These are phyloP conservation scores for Metacarcinus magister DNA, from an alignment of 2,888 invertebrate genomes.

Conservation along the genomic window DNA sequence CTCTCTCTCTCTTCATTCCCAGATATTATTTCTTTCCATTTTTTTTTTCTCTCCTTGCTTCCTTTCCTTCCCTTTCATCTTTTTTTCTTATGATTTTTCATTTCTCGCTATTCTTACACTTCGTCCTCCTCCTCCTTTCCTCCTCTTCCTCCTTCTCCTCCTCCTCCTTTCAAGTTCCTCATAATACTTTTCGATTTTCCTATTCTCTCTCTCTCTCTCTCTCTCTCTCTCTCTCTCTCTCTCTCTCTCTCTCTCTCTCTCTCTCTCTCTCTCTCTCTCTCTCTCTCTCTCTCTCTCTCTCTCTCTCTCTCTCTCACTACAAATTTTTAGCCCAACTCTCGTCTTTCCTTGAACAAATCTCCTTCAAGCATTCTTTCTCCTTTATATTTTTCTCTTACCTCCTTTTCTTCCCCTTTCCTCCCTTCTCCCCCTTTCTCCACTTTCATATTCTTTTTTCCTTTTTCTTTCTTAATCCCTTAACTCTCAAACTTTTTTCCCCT, in stretches of 20 bases:
- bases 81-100: neutral
- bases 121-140: neutral
- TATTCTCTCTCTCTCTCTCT: neutral
- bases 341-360: neutral
- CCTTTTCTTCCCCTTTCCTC: neutral
- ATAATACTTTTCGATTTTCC: neutral
- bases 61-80: neutral
- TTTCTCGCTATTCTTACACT: neutral
- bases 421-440: neutral
- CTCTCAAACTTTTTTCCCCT: too few relatives aligned
- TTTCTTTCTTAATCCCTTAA: neutral
- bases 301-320: neutral
- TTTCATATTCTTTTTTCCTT: neutral
- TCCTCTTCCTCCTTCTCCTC: neutral
- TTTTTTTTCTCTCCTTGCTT: neutral
- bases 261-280: slow-evolving; percentile 58
- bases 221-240: neutral
- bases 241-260: slow-evolving; percentile 51
- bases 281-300: slow-evolving; percentile 23
- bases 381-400: neutral
- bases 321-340: neutral
- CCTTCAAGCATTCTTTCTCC: neutral
- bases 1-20: neutral
- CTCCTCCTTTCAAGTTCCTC: neutral
- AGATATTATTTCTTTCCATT: neutral